phyloP scores from a whole-genome alignment of 2,113 vertebrate genomes.

The Cephalopholis sonnerati region DNA sequence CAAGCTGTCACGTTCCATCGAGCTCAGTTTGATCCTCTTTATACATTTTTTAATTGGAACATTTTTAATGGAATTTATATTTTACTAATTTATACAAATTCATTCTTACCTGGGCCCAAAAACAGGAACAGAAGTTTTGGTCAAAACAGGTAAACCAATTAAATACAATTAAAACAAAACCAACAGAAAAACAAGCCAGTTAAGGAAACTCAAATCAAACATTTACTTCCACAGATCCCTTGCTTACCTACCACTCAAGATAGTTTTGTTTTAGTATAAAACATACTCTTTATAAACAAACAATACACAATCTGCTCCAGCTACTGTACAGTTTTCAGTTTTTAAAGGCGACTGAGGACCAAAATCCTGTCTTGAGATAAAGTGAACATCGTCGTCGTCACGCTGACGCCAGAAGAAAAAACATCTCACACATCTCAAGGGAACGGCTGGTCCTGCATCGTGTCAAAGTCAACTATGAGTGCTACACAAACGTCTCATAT shows the following conservation, averaged over 20 bases:
- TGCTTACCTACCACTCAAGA: conserved; percentile 84
- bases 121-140: conserved; percentile 64
- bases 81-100: conserved; percentile 78
- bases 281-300: conserved; percentile 92
- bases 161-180: conserved; percentile 74
- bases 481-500: conserved; percentile 81
- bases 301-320: conserved; percentile 88
- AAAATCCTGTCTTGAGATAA: conserved; percentile 54
- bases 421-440: conserved; percentile 45
- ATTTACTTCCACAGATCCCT: conserved; percentile 85
- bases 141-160: conserved; percentile 73
- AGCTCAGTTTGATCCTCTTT: conserved; percentile 64
- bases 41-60: conserved; percentile 58
- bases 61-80: conserved; percentile 61
- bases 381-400: conserved; percentile 37
- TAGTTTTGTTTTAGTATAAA: conserved; percentile 88
- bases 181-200: conserved; percentile 70
- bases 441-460: conserved; percentile 69
- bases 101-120: conserved; percentile 59
- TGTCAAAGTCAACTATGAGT: conserved; percentile 83
- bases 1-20: conserved; percentile 49
- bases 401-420: conserved; percentile 37
- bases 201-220: conserved; percentile 78
- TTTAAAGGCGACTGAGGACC: conserved; percentile 77
- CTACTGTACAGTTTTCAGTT: conserved; percentile 87